Percentiles rank a stretch among this genome's conserved stretches.
Evolutionary conservation across 2,888 invertebrate species (phyloP).

Genomic region (Scaptomyza reducta): DNA sequence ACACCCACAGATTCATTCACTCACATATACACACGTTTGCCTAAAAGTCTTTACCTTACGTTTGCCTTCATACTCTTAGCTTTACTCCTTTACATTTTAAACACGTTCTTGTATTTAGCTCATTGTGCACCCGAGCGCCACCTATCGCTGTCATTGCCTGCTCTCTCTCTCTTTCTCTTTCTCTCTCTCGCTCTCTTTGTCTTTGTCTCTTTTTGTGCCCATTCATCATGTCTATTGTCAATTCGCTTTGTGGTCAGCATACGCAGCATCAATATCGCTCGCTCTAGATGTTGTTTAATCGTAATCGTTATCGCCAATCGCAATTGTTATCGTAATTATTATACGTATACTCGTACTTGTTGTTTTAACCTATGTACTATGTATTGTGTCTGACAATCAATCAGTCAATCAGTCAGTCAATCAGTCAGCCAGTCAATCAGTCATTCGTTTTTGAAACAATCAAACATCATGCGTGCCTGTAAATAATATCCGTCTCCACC

Average conservation of each 20-base stretch:
- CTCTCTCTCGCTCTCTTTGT: conserved; percentile 10
- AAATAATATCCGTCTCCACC: conserved; percentile 77
- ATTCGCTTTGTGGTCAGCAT: conserved; percentile 53
- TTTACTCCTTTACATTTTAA: conserved; percentile 20
- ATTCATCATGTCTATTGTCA: conserved; percentile 35
- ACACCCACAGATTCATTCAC: conserved; percentile 14
- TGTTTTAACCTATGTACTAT: conserved; percentile 51
- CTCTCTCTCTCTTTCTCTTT: conserved; percentile 30
- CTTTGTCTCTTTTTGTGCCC: conserved; percentile 23
- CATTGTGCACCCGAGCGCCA: conserved; percentile 52
- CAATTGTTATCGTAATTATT: conserved; percentile 42
- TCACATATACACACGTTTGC: conserved; percentile 16
- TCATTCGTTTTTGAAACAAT: conserved; percentile 67
- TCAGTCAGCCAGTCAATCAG: conserved; percentile 51
- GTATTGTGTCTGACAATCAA: conserved; percentile 45
- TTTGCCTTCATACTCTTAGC: conserved; percentile 47
- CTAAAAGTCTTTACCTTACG: conserved; percentile 37
- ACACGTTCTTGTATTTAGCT: conserved; percentile 13
- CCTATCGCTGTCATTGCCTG: conserved; percentile 62
- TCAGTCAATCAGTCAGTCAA: conserved; percentile 25
- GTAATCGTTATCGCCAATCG: conserved; percentile 57
- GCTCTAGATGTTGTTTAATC: conserved; percentile 46
- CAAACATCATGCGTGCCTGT: conserved; percentile 58
- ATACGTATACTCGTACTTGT: conserved; percentile 49
- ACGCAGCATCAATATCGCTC: conserved; percentile 50